Conservation (phyloP, 2,113 vertebrate species). For the Pachyramphus minor region DNA sequence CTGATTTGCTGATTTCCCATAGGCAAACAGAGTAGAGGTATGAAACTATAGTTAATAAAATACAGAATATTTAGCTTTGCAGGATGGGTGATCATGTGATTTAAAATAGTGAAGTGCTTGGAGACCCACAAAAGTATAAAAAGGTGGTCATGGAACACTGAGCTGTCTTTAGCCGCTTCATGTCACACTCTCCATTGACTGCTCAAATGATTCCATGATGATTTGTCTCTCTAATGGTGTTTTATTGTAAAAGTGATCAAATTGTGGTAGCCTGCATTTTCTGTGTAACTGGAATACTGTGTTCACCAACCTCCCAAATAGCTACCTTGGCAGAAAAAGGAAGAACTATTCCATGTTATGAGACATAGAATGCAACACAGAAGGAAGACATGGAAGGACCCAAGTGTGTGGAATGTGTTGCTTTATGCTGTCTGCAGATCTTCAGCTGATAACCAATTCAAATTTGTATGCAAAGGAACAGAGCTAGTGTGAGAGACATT, state of each 20-base stretch:
- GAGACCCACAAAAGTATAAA: conserved; percentile 49
- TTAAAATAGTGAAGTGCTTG: conserved; percentile 27
- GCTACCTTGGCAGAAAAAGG: neutral
- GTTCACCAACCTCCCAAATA: neutral
- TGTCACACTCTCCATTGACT: neutral
- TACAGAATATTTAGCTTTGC: conserved; percentile 53
- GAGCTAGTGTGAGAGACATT: neutral
- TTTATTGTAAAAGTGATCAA: conserved; percentile 9
- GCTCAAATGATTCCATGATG: neutral
- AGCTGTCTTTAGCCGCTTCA: neutral
- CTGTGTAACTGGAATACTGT: neutral
- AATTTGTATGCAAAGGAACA: neutral
- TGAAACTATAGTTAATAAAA: conserved; percentile 45
- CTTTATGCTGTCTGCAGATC: neutral
- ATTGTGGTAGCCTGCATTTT: neutral
- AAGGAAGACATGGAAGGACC: neutral
- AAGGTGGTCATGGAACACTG: conserved; percentile 40
- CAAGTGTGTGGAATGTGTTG: neutral
- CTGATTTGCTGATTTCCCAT: conserved; percentile 29
- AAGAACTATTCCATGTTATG: neutral
- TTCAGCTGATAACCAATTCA: neutral
- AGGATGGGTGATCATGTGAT: conserved; percentile 35
- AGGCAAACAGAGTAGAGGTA: neutral
- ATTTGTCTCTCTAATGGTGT: neutral
- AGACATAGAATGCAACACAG: neutral